These are phyloP conservation scores for Limonius californicus DNA, from an alignment of 1,140 invertebrate species.

Conservation along the genomic window DNA sequence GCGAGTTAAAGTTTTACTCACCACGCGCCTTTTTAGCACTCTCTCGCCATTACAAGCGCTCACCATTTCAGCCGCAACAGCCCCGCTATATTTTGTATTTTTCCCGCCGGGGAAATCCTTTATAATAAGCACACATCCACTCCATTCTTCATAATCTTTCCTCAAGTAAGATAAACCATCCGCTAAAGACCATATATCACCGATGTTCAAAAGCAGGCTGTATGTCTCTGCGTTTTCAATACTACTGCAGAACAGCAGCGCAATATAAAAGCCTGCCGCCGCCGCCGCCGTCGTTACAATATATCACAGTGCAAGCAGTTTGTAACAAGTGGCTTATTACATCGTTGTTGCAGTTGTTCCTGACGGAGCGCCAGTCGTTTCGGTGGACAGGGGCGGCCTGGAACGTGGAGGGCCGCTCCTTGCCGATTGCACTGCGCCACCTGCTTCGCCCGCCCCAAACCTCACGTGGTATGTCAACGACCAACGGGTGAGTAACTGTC, in stretches of 20 bases:
- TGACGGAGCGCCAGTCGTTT: conserved; percentile 51
- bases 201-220: neutral
- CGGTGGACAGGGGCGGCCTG: conserved; percentile 50
- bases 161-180: neutral
- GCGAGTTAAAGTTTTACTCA: too few relatives aligned
- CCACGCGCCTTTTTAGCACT: too few relatives aligned
- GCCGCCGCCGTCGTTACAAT: too few relatives aligned
- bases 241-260: neutral
- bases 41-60: too few relatives aligned
- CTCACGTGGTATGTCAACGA: conserved; percentile 68
- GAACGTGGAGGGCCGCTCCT: conserved; percentile 42
- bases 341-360: conserved; percentile 51
- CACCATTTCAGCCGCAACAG: too few relatives aligned
- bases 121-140: too few relatives aligned
- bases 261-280: neutral
- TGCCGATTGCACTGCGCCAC: conserved; percentile 52
- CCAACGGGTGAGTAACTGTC: conserved; percentile 54
- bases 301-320: neutral
- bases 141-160: neutral
- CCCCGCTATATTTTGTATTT: too few relatives aligned
- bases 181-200: neutral
- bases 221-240: neutral
- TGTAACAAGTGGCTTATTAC: conserved; percentile 2
- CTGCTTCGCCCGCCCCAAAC: conserved; percentile 62
- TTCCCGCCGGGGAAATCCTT: too few relatives aligned